A percentile compares a stretch with the other conserved stretches of the same genome.
Evolutionary conservation across 2,797 vertebrate species (phyloP).

Genomic region (Cyprinella venusta): DNA sequence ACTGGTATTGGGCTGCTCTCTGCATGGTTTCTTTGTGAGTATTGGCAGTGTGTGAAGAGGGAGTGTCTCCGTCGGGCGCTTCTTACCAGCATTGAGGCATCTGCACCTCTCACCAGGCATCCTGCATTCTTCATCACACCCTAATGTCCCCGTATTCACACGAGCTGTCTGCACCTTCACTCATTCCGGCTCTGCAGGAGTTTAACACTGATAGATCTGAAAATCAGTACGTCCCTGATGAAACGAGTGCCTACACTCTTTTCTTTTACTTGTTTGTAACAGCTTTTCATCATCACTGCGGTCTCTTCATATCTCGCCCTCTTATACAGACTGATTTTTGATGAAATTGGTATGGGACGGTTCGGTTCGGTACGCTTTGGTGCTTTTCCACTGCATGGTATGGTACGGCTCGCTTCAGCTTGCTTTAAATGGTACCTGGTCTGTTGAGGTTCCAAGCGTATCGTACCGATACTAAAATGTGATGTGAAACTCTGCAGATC

Average conservation of each 20-base stretch:
- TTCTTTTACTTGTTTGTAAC: not conserved
- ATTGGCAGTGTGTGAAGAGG: conserved; percentile 1
- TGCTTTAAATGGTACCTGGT: too few relatives aligned
- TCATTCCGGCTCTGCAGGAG: conserved; percentile 26
- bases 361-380: too few relatives aligned
- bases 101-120: conserved; percentile 19
- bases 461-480: too few relatives aligned
- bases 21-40: conserved; percentile 53
- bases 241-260: not conserved
- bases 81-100: conserved; percentile 27
- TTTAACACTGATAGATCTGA: conserved; percentile 33
- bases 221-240: conserved; percentile 13
- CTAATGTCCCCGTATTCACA: conserved; percentile 17
- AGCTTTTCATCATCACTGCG: not conserved
- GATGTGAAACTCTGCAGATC: too few relatives aligned
- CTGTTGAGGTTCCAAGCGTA: too few relatives aligned
- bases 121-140: conserved; percentile 38
- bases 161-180: not conserved
- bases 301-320: not conserved
- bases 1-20: conserved; percentile 73
- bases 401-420: too few relatives aligned
- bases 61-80: conserved; percentile 19
- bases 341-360: too few relatives aligned
- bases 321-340: not conserved
- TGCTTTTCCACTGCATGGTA: too few relatives aligned